phyloP scores from a whole-genome alignment of 1,140 invertebrate species.

The Cheumatopsyche charites region DNA sequence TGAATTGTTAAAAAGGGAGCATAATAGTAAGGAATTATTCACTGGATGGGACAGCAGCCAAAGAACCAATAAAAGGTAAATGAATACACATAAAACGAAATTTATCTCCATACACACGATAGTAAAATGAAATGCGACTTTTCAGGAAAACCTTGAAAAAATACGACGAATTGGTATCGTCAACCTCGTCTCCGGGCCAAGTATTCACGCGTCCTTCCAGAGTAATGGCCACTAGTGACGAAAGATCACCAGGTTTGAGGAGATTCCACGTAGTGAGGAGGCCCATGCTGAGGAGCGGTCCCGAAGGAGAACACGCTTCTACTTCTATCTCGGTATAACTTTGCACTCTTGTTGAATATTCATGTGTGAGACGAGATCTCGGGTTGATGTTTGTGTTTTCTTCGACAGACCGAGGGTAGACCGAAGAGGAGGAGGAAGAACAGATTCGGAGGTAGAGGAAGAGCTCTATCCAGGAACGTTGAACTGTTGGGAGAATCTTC shows the following conservation, averaged over 20 bases:
- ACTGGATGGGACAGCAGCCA: constrained; percentile 34
- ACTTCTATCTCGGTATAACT: constrained; percentile 28
- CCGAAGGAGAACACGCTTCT: constrained; percentile 26
- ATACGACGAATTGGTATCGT: constrained; percentile 18
- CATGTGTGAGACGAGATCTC: too few species aligned
- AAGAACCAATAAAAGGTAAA: constrained; percentile 26
- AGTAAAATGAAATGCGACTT: not conserved
- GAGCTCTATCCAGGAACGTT: not conserved
- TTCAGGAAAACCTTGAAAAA: constrained; percentile 40
- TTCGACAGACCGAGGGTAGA: not conserved
- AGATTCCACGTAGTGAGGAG: constrained; percentile 31
- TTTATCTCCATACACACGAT: not conserved
- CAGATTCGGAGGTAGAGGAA: constrained; percentile 2
- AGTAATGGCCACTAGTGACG: constrained; percentile 36
- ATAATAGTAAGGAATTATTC: constrained; percentile 25
- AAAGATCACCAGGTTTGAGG: constrained; percentile 12
- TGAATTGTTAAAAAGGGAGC: not conserved
- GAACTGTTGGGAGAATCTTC: not conserved
- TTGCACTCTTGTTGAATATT: not conserved
- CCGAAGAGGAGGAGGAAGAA: not conserved
- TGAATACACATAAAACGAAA: not conserved
- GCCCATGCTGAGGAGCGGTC: constrained; percentile 40
- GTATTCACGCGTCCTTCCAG: constrained; percentile 37
- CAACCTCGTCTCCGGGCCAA: constrained; percentile 3
- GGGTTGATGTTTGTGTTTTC: not conserved